Evolutionary conservation across 2,888 invertebrate species (phyloP), one percentile per base, ranked within the genome.

Genomic region (Protonemura montana): DNA sequence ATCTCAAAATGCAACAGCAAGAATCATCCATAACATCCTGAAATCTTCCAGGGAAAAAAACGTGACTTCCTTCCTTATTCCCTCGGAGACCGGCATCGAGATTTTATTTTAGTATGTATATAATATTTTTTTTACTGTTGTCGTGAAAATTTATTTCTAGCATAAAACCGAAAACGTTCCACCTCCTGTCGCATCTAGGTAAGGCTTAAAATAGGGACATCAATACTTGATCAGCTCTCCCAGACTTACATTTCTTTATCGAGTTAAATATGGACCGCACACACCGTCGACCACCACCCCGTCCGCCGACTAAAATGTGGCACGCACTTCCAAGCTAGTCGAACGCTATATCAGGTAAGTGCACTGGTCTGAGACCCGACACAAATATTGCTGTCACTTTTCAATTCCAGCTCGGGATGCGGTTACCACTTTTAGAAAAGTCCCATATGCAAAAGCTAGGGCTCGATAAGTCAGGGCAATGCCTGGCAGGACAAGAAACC

Each of bases 31-130:
- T 59, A 59, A 59, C 21, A 59, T 59, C 59, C 21, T 59, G 59
- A 16, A 21, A 2, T 13, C 59, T 59, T 21, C 59, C n/a, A n/a
- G n/a, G n/a, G n/a, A n/a, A n/a, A 21, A 59, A 21, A 59, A 59
- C 35, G 10, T 10, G 59, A 59, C 59, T 3, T 3, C 3, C 59
- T 59, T 59, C 59, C 59, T 59, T 13, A 3, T 13, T 59, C 59
- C 59, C 59, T 59, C 6, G 59, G 59, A 10, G 6, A 59, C 59
- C 21, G 16, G 21, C 7, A 59, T 59, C 59, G 59, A 59, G 59
- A 59, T 59, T 59, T 59, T 35, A n/a, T 35, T 59, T 59, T 59
- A 59, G 59, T 59, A 41, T 41, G 41, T 41, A 59, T 59, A 59
- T 59, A 3, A 59, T 59, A 59, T 59, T 59, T 59, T n/a, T 35